Conservation (phyloP, 2,113 vertebrate species). For the Mola mola region DNA sequence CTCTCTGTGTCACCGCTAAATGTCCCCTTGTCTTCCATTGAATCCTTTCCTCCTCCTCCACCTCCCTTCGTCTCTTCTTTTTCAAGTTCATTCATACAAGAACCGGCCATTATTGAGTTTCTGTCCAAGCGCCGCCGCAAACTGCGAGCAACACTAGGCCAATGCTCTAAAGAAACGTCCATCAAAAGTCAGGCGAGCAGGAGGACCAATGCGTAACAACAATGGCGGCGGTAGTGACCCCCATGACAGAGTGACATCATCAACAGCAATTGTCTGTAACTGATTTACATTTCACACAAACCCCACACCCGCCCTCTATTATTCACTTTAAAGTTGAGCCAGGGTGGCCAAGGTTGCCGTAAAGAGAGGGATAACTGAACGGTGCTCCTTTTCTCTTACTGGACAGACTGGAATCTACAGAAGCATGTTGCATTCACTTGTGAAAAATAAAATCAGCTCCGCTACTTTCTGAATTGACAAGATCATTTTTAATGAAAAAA, state of each 20-base stretch:
- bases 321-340: conserved; percentile 61
- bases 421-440: no score
- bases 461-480: no score
- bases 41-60: conserved; percentile 19
- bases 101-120: conserved; percentile 69
- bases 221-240: conserved; percentile 67
- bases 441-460: no score
- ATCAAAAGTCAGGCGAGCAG: conserved; percentile 57
- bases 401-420: no score
- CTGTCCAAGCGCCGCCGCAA: conserved; percentile 64
- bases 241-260: conserved; percentile 67
- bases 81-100: conserved; percentile 55
- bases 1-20: conserved; percentile 36
- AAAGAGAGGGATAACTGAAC: conserved; percentile 68
- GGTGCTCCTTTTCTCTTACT: conserved; percentile 50
- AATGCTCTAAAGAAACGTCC: conserved; percentile 73
- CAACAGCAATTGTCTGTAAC: conserved; percentile 79
- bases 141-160: conserved; percentile 41
- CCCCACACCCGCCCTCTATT: conserved; percentile 36
- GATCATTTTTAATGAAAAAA: no score
- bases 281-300: conserved; percentile 71
- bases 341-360: conserved; percentile 56
- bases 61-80: not conserved
- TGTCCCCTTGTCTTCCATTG: conserved; percentile 26
- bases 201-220: conserved; percentile 59